Percentiles rank a stretch among this genome's conserved stretches.
Conservation (phyloP, 1,140 invertebrate species). For the Monomorium pharaonis region DNA sequence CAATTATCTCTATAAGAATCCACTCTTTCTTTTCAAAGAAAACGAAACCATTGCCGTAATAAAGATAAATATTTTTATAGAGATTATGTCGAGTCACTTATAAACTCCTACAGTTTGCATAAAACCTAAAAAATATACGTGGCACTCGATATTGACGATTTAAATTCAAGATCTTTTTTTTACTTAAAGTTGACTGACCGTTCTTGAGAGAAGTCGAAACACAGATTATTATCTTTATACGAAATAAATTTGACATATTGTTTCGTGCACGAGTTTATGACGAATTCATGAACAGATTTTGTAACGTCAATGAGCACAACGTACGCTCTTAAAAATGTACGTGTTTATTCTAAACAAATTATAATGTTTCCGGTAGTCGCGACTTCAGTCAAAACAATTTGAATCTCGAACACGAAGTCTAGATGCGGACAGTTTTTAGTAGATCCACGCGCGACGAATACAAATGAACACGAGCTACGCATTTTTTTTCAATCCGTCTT, state of each 20-base stretch:
- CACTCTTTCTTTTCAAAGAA: neutral
- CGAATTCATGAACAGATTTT: slow-evolving; percentile 25
- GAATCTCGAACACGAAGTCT: slow-evolving; percentile 57
- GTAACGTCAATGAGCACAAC: neutral
- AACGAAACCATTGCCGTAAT: neutral
- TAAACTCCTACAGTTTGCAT: neutral
- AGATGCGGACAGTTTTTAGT: neutral
- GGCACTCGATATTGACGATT: neutral
- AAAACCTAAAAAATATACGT: neutral
- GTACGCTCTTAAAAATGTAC: neutral
- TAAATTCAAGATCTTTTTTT: slow-evolving; percentile 14
- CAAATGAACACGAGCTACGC: slow-evolving; percentile 38
- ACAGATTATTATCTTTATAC: neutral
- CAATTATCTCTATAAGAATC: neutral
- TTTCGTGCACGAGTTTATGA: neutral
- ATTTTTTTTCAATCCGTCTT: slow-evolving; percentile 3
- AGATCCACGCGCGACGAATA: slow-evolving; percentile 47
- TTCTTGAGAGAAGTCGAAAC: neutral
- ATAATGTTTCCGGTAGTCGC: slow-evolving; percentile 62
- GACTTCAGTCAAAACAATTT: slow-evolving; percentile 63
- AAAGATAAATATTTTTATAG: neutral
- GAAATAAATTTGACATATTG: neutral
- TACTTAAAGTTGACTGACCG: neutral
- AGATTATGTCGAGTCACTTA: neutral
- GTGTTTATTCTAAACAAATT: slow-evolving; percentile 65